phyloP scores from a whole-genome alignment of 1,140 invertebrate genomes.

The Ganaspis sp. region DNA sequence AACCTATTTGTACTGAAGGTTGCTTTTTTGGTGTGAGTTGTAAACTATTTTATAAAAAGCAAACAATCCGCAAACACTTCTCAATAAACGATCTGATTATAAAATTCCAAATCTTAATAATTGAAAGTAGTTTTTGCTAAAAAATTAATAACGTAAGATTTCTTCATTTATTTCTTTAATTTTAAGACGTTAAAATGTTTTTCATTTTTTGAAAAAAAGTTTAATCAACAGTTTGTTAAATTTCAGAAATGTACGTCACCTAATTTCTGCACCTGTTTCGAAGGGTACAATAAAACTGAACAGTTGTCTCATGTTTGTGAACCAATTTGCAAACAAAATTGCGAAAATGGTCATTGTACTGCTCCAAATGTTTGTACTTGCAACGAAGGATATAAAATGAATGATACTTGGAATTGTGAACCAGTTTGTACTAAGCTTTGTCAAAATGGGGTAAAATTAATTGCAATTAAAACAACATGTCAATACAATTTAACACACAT shows the following conservation, averaged over 20 bases:
- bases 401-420: neutral
- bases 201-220: too few relatives aligned
- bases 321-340: too few relatives aligned
- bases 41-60: neutral
- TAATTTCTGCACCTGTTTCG: constrained; percentile 41
- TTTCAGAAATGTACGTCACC: constrained; percentile 42
- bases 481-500: too few relatives aligned
- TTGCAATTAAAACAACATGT: too few relatives aligned
- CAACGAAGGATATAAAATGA: constrained; percentile 28
- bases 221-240: too few relatives aligned
- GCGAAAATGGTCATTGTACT: constrained; percentile 40
- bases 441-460: constrained; percentile 46
- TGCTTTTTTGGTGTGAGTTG: constrained; percentile 43
- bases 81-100: too few relatives aligned
- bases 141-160: too few relatives aligned
- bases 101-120: too few relatives aligned
- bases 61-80: too few relatives aligned
- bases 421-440: constrained; percentile 47
- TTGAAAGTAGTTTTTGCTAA: too few relatives aligned
- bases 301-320: constrained; percentile 24
- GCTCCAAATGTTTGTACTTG: neutral
- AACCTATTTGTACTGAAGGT: constrained; percentile 48
- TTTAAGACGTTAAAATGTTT: too few relatives aligned
- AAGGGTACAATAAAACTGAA: constrained; percentile 23
- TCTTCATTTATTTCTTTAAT: too few relatives aligned